These are phyloP conservation scores for Ormyrus labotus DNA, from an alignment of 2,888 invertebrate genomes.

Conservation along the genomic window DNA sequence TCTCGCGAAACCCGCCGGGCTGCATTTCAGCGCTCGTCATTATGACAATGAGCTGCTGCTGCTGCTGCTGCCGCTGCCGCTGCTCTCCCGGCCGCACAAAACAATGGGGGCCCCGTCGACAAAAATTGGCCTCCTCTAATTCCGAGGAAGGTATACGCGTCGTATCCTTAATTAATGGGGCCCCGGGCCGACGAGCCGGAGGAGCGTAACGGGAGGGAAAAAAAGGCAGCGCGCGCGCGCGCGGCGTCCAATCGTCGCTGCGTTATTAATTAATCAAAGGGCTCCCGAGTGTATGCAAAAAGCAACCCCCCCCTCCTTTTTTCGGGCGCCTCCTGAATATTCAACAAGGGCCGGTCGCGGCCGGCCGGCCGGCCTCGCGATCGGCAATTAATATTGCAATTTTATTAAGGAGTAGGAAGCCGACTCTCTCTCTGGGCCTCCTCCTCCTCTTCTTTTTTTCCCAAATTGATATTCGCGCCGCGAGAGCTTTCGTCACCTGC, in stretches of 20 bases:
- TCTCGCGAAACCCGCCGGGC: neutral
- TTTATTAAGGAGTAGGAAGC: constrained; percentile 32
- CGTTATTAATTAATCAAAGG: constrained; percentile 55
- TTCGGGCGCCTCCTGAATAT: constrained; percentile 47
- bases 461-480: constrained; percentile 37
- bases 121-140: constrained; percentile 46
- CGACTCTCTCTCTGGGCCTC: neutral
- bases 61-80: neutral
- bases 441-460: neutral
- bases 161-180: constrained; percentile 55
- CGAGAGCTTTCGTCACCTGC: constrained; percentile 48
- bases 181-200: neutral
- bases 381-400: constrained; percentile 53
- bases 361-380: neutral
- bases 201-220: constrained; percentile 2
- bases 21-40: constrained; percentile 17
- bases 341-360: constrained; percentile 22
- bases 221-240: neutral
- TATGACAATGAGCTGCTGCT: constrained; percentile 47
- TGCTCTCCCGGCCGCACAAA: constrained; percentile 1
- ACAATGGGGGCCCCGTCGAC: constrained; percentile 15
- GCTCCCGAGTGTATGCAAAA: constrained; percentile 39
- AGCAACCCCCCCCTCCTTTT: constrained; percentile 20
- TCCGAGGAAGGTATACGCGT: constrained; percentile 42
- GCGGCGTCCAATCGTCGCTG: constrained; percentile 43